Base-by-base conservation (phyloP, 2,888 invertebrate species). In the Campaea margaritaria region DNA sequence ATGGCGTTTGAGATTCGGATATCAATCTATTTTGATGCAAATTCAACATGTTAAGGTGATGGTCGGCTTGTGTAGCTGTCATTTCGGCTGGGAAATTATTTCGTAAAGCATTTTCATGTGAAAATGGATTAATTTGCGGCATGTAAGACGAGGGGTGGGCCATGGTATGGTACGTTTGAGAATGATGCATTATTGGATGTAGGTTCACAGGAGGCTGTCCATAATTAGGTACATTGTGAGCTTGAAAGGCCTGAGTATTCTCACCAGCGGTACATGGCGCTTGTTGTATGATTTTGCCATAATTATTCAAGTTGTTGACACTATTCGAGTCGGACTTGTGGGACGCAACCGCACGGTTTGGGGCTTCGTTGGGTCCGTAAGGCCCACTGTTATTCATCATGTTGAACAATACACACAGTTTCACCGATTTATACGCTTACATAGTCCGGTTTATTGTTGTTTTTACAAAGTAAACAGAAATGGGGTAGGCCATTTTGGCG, bases 341-440 rank as follows among this genome's bases (percentile, higher is more conserved):
- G 46, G 87, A 79, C 28, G 81, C 72, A 55, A 84, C 79, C 75
- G 85, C 77, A 63, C 83, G 88, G 46, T 83, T 72, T 31, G 88
- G 85, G 27, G 79, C 72, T 42, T 90, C 91, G 60, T 82, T 86
- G 12, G 85, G 79, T 68, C 85, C 87, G 65, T 82, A 91, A 63
- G 80, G 76, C 67, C 87, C 89, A 58, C 80, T 89, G 66, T 90
- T 89, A 70, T 88, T 90, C 70, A 88, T 82, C 91, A 91, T 91
- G 63, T 73, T 74, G 52, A 59, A 62, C 54, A 64, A 58, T 64
- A 70, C 67, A 69, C 62, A 12, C n/a, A 31, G 5, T 47, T 59
- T 56, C 39, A 58, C 66, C 56, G 70, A 72, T 72, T 10, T 62
- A 69, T 66, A 71, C 70, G 68, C 68, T 73, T 67, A 65, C 61